A percentile compares a stretch with the other conserved stretches of the same genome.
These are phyloP conservation scores for Hemibagrus wyckioides DNA, from an alignment of 2,113 vertebrate genomes.

Conservation along the genomic window DNA sequence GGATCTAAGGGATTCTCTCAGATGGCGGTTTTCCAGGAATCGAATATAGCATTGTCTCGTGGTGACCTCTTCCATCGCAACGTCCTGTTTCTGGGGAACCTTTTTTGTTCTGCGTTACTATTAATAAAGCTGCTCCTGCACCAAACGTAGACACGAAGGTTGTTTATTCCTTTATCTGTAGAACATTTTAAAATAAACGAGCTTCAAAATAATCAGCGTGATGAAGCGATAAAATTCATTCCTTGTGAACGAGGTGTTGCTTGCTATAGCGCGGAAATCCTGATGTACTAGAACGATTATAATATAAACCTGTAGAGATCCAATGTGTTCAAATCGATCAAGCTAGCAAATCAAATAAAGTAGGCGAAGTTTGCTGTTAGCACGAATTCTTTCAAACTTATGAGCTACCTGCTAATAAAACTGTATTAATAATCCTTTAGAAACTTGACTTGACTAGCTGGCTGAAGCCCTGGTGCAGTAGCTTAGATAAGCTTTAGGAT, in stretches of 20 bases:
- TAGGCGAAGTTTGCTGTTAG: background rate
- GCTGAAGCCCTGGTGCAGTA: too few relatives aligned
- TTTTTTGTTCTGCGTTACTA: background rate
- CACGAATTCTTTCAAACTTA: background rate
- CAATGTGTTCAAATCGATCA: background rate
- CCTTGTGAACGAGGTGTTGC: too few relatives aligned
- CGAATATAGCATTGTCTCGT: conserved; percentile 17
- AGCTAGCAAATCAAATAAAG: background rate
- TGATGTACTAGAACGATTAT: background rate
- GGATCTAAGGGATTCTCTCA: background rate
- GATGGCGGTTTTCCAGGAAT: conserved; percentile 9
- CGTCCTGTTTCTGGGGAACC: conserved; percentile 16
- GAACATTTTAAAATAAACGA: too few relatives aligned
- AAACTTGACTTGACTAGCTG: background rate
- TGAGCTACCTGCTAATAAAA: background rate
- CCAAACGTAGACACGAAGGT: background rate
- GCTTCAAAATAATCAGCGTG: too few relatives aligned
- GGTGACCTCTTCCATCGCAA: background rate
- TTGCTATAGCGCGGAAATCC: background rate
- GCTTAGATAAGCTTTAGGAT: too few relatives aligned
- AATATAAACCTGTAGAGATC: background rate
- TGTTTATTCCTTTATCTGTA: background rate
- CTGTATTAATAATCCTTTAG: background rate
- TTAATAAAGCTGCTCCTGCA: conserved; percentile 3
- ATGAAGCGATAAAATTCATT: too few relatives aligned